Evolutionary conservation across 2,113 vertebrate genomes (phyloP), one percentile per base, ranked within the genome.

Genomic region (Rhinoderma darwinii): DNA sequence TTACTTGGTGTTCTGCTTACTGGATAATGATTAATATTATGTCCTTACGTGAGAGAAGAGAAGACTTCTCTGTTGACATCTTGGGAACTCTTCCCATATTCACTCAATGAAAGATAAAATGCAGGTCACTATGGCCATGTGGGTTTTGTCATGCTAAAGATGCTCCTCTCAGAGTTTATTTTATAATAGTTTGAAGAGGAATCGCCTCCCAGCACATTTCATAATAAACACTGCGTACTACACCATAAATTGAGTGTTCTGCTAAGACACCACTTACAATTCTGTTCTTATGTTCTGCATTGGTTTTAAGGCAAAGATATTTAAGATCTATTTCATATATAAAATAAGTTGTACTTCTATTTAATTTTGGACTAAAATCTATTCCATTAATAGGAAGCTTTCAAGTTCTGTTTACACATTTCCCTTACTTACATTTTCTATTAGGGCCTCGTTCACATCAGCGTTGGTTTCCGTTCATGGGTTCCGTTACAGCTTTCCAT

Each of bases 91-190:
- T 12, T 80, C 20, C 56, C 32, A 27, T 27, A 17, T 51, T 44
- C 37, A 72, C 35, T 47, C 83, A 72, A 3, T 80, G 44, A 39
- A 30, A 81, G 85, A 82, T 87, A 43, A 87, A 41, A 61, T 27
- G 30, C 43, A 56, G 85, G 85, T 82, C 85, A 87, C 14, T 82
- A 14, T 6, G 20, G 50, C 44, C 85, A 87, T 87, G 50, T 87
- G 85, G 85, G 30, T 61, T 43, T 44, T 82, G 59, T 87, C 85
- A 82, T 54, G 51, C 70, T 47, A 54, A 70, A 63, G 30, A 41
- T 18, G 3, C 11, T 54, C 35, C 66, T 0, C 22, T 51, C 20
- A 50, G 66, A 81, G 63, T n/a, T 41, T 61, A 56, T 80, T 81
- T 81, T 63, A 27, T 77, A 81, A 41, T 81, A 43, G 20, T 63